Evolutionary conservation across 2,888 invertebrate genomes (phyloP).

Genomic region (Metellina segmentata): DNA sequence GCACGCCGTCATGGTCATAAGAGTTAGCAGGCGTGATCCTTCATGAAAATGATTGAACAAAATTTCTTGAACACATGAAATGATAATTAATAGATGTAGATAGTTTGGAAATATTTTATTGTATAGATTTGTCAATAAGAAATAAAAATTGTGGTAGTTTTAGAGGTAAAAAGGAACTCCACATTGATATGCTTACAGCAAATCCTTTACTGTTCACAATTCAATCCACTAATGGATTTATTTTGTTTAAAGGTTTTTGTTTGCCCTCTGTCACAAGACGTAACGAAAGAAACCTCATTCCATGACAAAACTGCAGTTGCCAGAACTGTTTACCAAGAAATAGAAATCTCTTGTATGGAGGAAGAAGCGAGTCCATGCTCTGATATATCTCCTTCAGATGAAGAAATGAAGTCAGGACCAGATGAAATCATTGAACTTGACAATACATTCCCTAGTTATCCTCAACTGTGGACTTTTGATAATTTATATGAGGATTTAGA

Average conservation of each 20-base stretch:
- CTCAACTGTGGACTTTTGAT: conserved; percentile 40
- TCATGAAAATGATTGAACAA: too few species aligned
- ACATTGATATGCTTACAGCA: too few species aligned
- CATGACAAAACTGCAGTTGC: conserved; percentile 12
- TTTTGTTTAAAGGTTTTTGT: conserved; percentile 34
- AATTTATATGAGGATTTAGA: conserved; percentile 27
- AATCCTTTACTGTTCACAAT: background rate
- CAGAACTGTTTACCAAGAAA: conserved; percentile 17
- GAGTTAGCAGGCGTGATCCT: too few species aligned
- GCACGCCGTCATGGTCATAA: too few species aligned
- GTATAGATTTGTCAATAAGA: too few species aligned
- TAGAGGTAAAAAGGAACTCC: too few species aligned
- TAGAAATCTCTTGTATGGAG: background rate
- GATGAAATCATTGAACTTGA: background rate
- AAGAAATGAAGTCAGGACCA: background rate
- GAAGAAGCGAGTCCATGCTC: background rate
- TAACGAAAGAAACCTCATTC: background rate
- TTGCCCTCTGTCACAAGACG: conserved; percentile 25
- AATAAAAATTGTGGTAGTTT: too few species aligned
- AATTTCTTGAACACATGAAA: too few species aligned
- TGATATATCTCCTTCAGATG: background rate
- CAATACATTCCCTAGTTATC: background rate
- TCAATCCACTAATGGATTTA: background rate
- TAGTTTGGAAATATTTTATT: too few species aligned
- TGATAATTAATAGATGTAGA: too few species aligned